These are phyloP conservation scores for Agrypnus murinus DNA, from an alignment of 2,888 invertebrate species.

Conservation along the genomic window DNA sequence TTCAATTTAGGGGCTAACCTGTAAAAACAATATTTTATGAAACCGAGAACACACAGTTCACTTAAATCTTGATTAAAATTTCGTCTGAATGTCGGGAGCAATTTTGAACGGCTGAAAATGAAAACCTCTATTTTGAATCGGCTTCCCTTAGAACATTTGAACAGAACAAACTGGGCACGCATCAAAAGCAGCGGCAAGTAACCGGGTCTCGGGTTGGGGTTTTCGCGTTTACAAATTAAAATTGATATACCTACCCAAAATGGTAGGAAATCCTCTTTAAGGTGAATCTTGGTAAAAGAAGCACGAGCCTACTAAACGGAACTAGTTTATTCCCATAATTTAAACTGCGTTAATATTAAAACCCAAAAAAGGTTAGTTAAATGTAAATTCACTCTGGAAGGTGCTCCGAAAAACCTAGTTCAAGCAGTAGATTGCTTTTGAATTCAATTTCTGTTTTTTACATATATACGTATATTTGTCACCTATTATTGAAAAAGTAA, in stretches of 20 bases:
- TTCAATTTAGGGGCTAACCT: neutral
- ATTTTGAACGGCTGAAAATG: constrained; percentile 11
- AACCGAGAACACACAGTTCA: constrained; percentile 1
- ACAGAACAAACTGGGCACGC: constrained; percentile 14
- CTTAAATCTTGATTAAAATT: constrained; percentile 23
- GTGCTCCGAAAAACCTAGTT: neutral
- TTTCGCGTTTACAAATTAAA: constrained; percentile 24
- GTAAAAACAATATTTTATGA: constrained; percentile 9
- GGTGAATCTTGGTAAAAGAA: constrained; percentile 9
- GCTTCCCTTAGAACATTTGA: constrained; percentile 9
- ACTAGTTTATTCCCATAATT: neutral
- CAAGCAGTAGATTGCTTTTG: no score
- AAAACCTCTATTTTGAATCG: constrained; percentile 15
- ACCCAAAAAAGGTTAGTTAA: neutral
- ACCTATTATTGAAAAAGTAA: no score
- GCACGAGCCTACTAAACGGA: neutral
- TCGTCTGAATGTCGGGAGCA: constrained; percentile 12
- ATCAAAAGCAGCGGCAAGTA: constrained; percentile 21
- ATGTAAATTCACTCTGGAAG: neutral
- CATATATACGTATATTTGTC: no score
- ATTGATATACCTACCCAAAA: constrained; percentile 21
- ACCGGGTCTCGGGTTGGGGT: constrained; percentile 4
- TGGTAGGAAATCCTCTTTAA: constrained; percentile 17
- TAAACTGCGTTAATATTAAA: constrained; percentile 1
- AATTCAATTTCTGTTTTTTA: no score